phyloP scores from a whole-genome alignment of 2,888 invertebrate species.

The Drosophila neutralis region DNA sequence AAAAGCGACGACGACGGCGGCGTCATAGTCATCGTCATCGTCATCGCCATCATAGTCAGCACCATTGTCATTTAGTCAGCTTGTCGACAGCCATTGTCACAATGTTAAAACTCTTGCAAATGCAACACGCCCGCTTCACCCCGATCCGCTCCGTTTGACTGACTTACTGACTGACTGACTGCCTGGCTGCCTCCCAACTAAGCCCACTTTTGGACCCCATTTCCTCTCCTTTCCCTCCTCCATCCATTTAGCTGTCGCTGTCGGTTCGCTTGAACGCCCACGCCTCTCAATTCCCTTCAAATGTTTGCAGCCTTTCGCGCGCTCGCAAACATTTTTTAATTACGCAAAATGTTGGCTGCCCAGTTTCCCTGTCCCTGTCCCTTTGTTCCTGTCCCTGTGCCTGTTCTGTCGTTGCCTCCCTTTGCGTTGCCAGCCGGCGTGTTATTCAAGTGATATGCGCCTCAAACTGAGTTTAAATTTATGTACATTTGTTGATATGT shows the following conservation, averaged over 20 bases:
- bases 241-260: conserved; percentile 28
- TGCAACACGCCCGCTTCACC: conserved; percentile 49
- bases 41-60: conserved; percentile 13
- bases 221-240: conserved; percentile 7
- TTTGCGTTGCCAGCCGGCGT: conserved; percentile 52
- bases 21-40: conserved; percentile 18
- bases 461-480: conserved; percentile 59
- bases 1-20: conserved; percentile 44
- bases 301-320: conserved; percentile 67
- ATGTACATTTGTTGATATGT: conserved; percentile 39
- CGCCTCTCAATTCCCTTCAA: conserved; percentile 64
- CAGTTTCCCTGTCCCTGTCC: conserved; percentile 43
- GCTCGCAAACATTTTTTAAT: conserved; percentile 81
- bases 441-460: conserved; percentile 73
- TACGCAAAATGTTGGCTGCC: conserved; percentile 79
- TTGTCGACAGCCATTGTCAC: conserved; percentile 78
- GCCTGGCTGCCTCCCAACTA: not conserved
- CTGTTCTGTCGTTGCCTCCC: conserved; percentile 24
- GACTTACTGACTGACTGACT: not conserved
- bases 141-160: conserved; percentile 12
- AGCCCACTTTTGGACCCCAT: not conserved
- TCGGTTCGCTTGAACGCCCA: conserved; percentile 72
- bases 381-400: not conserved
- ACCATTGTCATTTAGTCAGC: conserved; percentile 78
- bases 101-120: conserved; percentile 72